Percentiles rank a stretch among this genome's conserved stretches.
Conservation (phyloP, 2,888 invertebrate species). For the Epinotia bilunana region DNA sequence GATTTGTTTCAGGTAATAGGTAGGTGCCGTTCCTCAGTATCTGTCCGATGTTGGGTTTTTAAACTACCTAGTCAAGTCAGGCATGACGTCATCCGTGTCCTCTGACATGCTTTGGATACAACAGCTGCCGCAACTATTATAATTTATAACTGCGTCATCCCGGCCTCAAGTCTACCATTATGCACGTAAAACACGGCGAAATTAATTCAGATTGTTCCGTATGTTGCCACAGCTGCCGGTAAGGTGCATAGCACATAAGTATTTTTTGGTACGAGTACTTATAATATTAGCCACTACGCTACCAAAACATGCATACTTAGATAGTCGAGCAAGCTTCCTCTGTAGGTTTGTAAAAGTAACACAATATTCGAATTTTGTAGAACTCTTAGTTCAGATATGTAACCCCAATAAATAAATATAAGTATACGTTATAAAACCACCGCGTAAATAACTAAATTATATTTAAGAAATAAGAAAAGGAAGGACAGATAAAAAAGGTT, state of each 20-base stretch:
- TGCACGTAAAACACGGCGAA: neutral
- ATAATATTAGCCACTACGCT: slow-evolving; percentile 26
- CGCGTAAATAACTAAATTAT: slow-evolving; percentile 6
- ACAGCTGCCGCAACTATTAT: slow-evolving; percentile 3
- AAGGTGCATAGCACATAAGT: neutral
- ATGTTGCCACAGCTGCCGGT: slow-evolving; percentile 11
- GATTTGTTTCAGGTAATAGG: neutral
- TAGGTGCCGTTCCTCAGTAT: neutral
- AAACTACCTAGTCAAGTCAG: neutral
- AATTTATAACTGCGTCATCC: neutral
- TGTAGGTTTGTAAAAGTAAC: neutral
- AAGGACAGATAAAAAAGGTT: slow-evolving; percentile 7
- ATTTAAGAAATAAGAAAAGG: slow-evolving; percentile 1
- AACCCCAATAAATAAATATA: neutral
- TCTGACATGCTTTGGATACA: slow-evolving; percentile 4
- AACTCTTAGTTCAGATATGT: neutral
- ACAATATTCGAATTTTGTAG: neutral
- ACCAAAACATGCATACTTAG: slow-evolving; percentile 24
- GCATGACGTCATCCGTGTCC: neutral
- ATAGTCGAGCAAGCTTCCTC: slow-evolving; percentile 15
- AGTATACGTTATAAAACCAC: neutral
- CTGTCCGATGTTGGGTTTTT: neutral
- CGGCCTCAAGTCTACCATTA: too few relatives aligned
- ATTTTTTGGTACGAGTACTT: slow-evolving; percentile 8
- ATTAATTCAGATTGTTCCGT: neutral